phyloP scores from a whole-genome alignment of 2,888 invertebrate species.

The Ophion ellenae region DNA sequence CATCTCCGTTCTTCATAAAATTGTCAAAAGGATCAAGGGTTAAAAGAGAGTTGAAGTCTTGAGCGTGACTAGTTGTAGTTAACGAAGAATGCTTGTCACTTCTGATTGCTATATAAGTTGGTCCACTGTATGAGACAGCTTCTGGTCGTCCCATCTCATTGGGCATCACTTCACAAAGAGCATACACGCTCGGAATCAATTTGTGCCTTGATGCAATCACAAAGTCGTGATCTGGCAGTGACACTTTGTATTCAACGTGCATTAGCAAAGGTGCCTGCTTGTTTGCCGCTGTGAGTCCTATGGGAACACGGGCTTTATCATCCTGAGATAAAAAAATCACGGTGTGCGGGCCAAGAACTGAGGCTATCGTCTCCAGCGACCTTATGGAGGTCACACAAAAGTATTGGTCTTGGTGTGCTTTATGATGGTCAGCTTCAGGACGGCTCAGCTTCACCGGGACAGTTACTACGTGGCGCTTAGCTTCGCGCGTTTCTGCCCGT shows the following conservation, averaged over 20 bases:
- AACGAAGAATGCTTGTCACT: constrained; percentile 74
- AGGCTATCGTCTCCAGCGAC: constrained; percentile 69
- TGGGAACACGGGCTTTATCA: constrained; percentile 78
- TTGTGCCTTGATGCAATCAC: constrained; percentile 75
- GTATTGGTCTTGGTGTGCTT: constrained; percentile 50
- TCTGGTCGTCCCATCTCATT: constrained; percentile 72
- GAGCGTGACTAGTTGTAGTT: constrained; percentile 72
- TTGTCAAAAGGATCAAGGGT: constrained; percentile 68
- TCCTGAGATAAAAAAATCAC: constrained; percentile 75
- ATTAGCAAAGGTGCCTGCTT: constrained; percentile 78
- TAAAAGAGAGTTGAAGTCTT: constrained; percentile 72
- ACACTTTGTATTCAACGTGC: constrained; percentile 73
- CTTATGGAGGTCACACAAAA: constrained; percentile 58
- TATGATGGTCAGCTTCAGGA: constrained; percentile 55
- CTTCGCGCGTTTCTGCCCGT: constrained; percentile 68
- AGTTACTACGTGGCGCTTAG: constrained; percentile 73
- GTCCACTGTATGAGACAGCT: constrained; percentile 80
- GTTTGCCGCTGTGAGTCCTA: constrained; percentile 81
- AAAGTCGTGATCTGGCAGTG: constrained; percentile 77
- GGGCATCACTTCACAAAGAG: constrained; percentile 69
- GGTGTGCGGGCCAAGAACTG: constrained; percentile 62
- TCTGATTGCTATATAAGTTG: constrained; percentile 81
- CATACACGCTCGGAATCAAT: constrained; percentile 78
- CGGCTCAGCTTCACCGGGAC: constrained; percentile 72
- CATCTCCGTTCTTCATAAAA: constrained; percentile 60